Conservation (phyloP, 2,797 vertebrate genomes). For the Geotrypetes seraphini region DNA sequence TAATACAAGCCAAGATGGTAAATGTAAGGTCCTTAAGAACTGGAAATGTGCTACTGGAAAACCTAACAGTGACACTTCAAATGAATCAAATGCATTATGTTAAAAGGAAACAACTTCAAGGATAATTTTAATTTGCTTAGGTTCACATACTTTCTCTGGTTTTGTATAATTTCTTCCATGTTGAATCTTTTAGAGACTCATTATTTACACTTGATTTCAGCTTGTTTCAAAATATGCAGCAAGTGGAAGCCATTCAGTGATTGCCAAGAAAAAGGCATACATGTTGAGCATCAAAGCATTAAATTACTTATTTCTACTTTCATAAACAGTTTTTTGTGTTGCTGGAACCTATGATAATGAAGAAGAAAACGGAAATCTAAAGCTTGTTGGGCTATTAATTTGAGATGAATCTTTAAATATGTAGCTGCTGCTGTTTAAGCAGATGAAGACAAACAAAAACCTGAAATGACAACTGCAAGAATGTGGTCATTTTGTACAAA, state of each 20-base stretch:
- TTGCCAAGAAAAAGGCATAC: neutral
- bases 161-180: neutral
- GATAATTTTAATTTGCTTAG: conserved; percentile 11
- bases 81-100: conserved; percentile 3
- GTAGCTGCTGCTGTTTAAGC: neutral
- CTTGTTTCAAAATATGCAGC: conserved; percentile 3
- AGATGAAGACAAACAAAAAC: too few species aligned
- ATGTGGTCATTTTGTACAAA: too few species aligned
- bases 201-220: neutral
- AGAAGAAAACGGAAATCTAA: neutral
- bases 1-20: too few species aligned
- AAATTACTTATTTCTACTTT: neutral
- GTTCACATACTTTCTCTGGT: conserved; percentile 1
- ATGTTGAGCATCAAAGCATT: conserved; percentile 4
- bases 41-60: neutral
- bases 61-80: neutral
- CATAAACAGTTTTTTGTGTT: neutral
- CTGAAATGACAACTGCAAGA: too few species aligned
- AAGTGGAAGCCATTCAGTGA: neutral
- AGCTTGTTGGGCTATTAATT: neutral
- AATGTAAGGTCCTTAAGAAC: neutral
- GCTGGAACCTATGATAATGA: neutral
- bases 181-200: neutral
- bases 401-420: conserved; percentile 5
- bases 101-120: conserved; percentile 8